Conservation (phyloP, 2,888 invertebrate species). For the Linyphia triangularis region DNA sequence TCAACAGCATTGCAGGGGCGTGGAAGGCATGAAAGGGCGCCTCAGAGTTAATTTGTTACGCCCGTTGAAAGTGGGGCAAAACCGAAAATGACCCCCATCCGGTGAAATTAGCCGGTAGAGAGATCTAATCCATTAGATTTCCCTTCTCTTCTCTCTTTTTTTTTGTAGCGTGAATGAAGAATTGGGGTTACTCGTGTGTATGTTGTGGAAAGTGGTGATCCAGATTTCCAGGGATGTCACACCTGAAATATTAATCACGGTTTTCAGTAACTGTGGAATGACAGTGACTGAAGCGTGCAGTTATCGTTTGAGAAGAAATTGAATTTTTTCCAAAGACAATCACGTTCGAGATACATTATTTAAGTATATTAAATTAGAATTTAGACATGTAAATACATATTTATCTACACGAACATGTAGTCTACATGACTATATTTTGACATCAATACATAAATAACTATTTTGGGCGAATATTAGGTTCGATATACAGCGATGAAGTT, state of each 20-base stretch:
- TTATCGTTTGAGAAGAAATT: no score
- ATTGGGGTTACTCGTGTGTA: constrained; percentile 27
- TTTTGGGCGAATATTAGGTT: no score
- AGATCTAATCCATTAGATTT: constrained; percentile 51
- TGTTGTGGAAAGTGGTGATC: constrained; percentile 20
- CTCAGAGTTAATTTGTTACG: neutral
- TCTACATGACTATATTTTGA: no score
- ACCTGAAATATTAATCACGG: constrained; percentile 15
- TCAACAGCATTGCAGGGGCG: constrained; percentile 2
- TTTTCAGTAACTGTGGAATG: neutral
- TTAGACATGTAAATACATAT: no score
- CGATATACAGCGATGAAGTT: no score
- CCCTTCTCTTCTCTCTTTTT: neutral
- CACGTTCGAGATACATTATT: no score
- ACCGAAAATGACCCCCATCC: constrained; percentile 6
- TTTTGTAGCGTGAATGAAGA: neutral
- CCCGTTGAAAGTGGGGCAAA: constrained; percentile 22
- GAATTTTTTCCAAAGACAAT: no score
- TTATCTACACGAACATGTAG: no score
- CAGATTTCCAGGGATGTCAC: constrained; percentile 35
- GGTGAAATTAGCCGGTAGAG: constrained; percentile 9
- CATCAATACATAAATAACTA: no score
- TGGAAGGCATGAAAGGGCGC: neutral
- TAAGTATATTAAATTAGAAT: no score
- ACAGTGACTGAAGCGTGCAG: no score